Percentiles rank a stretch among this genome's conserved stretches.
Evolutionary conservation across 2,113 vertebrate species (phyloP).

Genomic region (Centropus unirufus): DNA sequence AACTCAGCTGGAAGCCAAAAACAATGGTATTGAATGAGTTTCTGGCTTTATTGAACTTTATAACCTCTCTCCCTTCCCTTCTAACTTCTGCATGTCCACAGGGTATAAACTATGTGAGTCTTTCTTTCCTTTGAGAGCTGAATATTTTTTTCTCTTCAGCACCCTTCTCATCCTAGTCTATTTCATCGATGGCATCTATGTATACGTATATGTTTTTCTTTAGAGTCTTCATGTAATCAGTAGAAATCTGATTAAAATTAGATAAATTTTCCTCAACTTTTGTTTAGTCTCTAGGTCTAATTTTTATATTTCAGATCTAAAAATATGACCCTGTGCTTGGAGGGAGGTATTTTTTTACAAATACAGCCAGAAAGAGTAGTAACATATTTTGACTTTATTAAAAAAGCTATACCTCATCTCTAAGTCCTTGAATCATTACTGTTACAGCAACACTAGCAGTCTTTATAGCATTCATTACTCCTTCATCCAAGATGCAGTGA

Average conservation of each 20-base stretch:
- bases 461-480: background rate
- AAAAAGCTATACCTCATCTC: background rate
- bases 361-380: background rate
- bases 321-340: background rate
- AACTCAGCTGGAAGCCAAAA: background rate
- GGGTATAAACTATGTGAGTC: background rate
- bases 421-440: background rate
- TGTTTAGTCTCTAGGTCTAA: background rate
- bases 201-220: background rate
- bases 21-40: background rate
- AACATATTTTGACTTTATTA: background rate
- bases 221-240: background rate
- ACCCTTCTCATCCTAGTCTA: background rate
- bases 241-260: background rate
- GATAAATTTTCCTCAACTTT: background rate
- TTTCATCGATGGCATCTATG: background rate
- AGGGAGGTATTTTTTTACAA: background rate
- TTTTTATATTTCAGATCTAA: background rate
- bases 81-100: background rate
- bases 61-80: background rate
- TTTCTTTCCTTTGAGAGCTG: background rate
- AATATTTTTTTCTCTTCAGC: background rate
- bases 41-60: background rate
- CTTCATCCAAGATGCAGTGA: background rate
- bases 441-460: background rate